Evolutionary conservation across 2,797 vertebrate species (phyloP), one percentile per base, ranked within the genome.

Genomic region (Sebastes oblongus): DNA sequence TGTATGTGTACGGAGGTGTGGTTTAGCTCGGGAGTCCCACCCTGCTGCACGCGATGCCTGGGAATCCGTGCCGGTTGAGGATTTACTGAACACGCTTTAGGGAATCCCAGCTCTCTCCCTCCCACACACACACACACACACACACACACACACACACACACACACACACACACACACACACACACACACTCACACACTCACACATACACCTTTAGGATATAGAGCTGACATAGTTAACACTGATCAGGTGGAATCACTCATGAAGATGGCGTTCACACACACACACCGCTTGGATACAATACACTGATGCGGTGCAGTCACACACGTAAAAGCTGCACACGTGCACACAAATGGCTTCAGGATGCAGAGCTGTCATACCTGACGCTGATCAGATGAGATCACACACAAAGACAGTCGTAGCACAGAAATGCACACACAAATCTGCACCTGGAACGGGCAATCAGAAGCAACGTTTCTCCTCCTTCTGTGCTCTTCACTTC

Each of bases 21-120:
- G 87, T 52, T 80, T 83, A 59, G 39, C 72, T 70, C 3, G 1
- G 54, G 36, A 89, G 85, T 87, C 82, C 91, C 81, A 69, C 91
- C 93, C 82, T 36, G 54, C 86, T 89, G 93, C 93, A 93, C 90
- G 88, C 91, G 61, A 94, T 87, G 78, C 89, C 82, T 82, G 82
- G 80, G 88, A 92, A 90, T 90, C 80, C 56, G 86, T 92, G 88
- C 88, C 14, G 81, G 80, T 82, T 75, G 72, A 91, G 90, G 93
- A 94, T 94, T 95, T 94, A 92, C 87, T 91, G 75, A 73, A 90
- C 86, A 92, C 72, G 89, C 93, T 93, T 92, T 85, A 91, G 92
- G 93, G 92, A 95, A 91, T 95, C 90, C 89, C 88, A 72, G 72
- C 62, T 74, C 75, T 69, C 54, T 58, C 75, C 29, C 13, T 66